These are phyloP conservation scores for Sinohyriopsis cumingii DNA, from an alignment of 2,888 invertebrate genomes.

Conservation along the genomic window DNA sequence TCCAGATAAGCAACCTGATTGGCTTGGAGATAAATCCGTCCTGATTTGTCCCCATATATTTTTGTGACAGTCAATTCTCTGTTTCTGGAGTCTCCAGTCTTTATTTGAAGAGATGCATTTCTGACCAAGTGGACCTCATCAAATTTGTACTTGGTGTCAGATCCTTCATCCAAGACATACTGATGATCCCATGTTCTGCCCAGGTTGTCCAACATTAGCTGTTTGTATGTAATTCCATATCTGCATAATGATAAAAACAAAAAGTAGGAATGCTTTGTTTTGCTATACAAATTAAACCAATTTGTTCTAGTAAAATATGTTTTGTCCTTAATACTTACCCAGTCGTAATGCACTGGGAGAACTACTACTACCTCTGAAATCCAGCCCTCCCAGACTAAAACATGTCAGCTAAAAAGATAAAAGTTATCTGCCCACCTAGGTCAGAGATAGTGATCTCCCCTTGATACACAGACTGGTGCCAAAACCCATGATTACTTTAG, in stretches of 20 bases:
- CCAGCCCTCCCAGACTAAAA: too few species aligned
- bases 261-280: not conserved
- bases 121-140: slow-evolving; percentile 48
- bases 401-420: too few species aligned
- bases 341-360: too few species aligned
- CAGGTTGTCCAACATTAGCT: slow-evolving; percentile 48
- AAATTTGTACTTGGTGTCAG: slow-evolving; percentile 37
- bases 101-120: slow-evolving; percentile 50
- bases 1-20: slow-evolving; percentile 45
- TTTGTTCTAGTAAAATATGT: too few species aligned
- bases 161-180: slow-evolving; percentile 48
- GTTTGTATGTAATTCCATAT: slow-evolving; percentile 39
- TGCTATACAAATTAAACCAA: too few species aligned
- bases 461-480: too few species aligned
- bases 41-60: slow-evolving; percentile 52
- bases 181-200: slow-evolving; percentile 50
- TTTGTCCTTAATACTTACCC: too few species aligned
- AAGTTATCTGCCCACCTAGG: too few species aligned
- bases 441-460: too few species aligned
- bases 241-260: slow-evolving; percentile 6
- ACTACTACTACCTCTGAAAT: too few species aligned
- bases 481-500: too few species aligned
- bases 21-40: slow-evolving; percentile 40
- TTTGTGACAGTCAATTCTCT: slow-evolving; percentile 30
- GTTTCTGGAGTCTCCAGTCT: slow-evolving; percentile 21